Evolutionary conservation across 2,797 vertebrate genomes (phyloP).

Genomic region (Graptemys geographica): DNA sequence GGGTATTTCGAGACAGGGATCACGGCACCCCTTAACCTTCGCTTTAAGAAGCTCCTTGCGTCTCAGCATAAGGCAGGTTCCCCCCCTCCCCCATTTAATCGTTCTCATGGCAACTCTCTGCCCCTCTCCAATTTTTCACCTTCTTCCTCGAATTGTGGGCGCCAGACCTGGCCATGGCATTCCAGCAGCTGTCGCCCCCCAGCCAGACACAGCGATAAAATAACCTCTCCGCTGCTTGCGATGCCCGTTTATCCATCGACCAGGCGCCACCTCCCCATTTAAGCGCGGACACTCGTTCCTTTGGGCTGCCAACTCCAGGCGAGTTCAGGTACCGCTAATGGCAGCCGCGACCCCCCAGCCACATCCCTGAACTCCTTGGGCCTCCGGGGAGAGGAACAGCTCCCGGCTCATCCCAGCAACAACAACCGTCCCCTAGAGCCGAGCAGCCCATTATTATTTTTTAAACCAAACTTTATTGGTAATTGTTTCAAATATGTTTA

Average conservation of each 20-base stretch:
- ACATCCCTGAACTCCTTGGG: not conserved
- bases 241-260: not conserved
- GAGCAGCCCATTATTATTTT: conserved; percentile 45
- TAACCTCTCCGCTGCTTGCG: not conserved
- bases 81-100: not conserved
- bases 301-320: not conserved
- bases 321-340: not conserved
- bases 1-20: not conserved
- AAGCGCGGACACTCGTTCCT: not conserved
- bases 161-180: not conserved
- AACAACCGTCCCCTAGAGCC: not conserved
- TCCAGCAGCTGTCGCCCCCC: not conserved
- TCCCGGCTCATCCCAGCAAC: not conserved
- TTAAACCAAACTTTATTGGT: conserved; percentile 83
- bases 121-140: not conserved
- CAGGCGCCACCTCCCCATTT: not conserved
- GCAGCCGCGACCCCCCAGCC: accelerated
- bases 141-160: not conserved
- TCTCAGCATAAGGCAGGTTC: not conserved
- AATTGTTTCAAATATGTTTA: conserved; percentile 82
- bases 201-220: not conserved
- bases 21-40: not conserved
- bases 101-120: not conserved
- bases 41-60: not conserved
- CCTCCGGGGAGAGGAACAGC: too few relatives aligned